These are phyloP conservation scores for Danaus melanippus DNA, from an alignment of 1,140 invertebrate genomes.

Conservation along the genomic window DNA sequence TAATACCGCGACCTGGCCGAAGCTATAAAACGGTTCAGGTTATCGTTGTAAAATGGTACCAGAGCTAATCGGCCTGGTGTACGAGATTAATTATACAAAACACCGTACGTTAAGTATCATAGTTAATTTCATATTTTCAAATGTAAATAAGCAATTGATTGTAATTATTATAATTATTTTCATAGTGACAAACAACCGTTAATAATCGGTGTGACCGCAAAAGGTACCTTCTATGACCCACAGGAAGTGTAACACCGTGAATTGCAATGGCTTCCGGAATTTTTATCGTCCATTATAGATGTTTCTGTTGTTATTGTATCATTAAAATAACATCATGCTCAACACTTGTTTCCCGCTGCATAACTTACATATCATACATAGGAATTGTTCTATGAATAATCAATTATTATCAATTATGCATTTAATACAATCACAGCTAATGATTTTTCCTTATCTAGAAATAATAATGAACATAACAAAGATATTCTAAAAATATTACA, in stretches of 20 bases:
- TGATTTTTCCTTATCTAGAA: no score
- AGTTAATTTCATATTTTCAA: slow-evolving; percentile 1
- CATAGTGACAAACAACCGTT: slow-evolving; percentile 37
- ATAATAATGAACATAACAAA: neutral
- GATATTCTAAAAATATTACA: no score
- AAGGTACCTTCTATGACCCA: slow-evolving; percentile 32
- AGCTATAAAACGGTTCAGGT: slow-evolving; percentile 7
- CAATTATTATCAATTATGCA: no score
- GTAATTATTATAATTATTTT: slow-evolving; percentile 16
- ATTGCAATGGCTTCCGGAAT: slow-evolving; percentile 52
- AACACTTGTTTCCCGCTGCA: neutral
- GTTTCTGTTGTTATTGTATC: slow-evolving; percentile 13
- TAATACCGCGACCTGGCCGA: slow-evolving; percentile 5
- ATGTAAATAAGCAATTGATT: neutral
- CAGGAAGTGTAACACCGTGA: slow-evolving; percentile 50
- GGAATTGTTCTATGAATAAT: no score
- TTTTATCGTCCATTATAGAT: slow-evolving; percentile 18
- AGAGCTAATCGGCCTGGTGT: neutral
- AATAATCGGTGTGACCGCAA: slow-evolving; percentile 45
- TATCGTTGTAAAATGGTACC: slow-evolving; percentile 3
- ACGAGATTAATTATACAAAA: no score
- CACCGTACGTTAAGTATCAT: no score
- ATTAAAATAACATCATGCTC: slow-evolving; percentile 9
- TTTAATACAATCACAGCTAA: no score
- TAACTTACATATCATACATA: neutral